A percentile compares a stretch with the other conserved stretches of the same genome.
phyloP scores from a whole-genome alignment of 1,140 invertebrate genomes.

The Coenobita brevimanus region DNA sequence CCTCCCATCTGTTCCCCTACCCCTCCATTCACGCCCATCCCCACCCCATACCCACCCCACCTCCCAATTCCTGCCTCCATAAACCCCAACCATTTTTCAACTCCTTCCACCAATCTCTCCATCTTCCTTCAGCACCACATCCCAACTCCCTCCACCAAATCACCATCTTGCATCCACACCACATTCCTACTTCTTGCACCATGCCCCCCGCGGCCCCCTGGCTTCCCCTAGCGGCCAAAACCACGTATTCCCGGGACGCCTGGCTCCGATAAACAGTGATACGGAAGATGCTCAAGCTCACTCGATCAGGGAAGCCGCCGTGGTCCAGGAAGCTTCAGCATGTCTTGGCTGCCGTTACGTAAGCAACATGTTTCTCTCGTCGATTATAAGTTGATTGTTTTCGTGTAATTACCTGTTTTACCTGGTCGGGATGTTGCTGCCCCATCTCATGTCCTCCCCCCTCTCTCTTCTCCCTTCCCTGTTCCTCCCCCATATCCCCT shows the following conservation, averaged over 20 bases:
- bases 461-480: background rate
- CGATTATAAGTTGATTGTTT: too few species aligned
- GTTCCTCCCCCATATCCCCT: conserved; percentile 4
- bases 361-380: background rate
- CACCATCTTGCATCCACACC: background rate
- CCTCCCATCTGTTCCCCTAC: too few species aligned
- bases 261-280: too few species aligned
- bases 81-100: background rate
- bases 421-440: too few species aligned
- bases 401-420: too few species aligned
- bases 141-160: too few species aligned
- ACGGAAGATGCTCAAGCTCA: too few species aligned
- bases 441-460: too few species aligned
- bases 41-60: background rate
- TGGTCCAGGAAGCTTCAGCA: conserved; percentile 24
- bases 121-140: background rate
- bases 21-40: background rate
- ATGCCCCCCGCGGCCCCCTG: too few species aligned
- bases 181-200: too few species aligned
- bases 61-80: background rate
- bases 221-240: too few species aligned
- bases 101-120: background rate
- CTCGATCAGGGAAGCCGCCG: background rate
- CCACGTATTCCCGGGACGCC: too few species aligned
- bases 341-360: conserved; percentile 3